A percentile compares a stretch with the other conserved stretches of the same genome.
Evolutionary conservation across 2,888 invertebrate species (phyloP).

Genomic region (Torymus tubicola): DNA sequence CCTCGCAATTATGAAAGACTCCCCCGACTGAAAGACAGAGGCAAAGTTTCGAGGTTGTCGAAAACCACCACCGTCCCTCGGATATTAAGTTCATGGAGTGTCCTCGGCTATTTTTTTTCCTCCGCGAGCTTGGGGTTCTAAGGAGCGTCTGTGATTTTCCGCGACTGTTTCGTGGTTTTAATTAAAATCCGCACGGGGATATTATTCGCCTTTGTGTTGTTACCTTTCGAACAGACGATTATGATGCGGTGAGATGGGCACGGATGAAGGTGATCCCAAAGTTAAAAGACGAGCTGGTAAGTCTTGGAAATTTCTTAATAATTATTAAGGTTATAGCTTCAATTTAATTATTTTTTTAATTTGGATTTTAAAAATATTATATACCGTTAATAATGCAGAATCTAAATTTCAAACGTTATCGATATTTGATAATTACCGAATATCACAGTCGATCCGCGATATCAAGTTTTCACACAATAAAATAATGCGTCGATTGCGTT

Average conservation of each 20-base stretch:
- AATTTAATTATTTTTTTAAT: too few species aligned
- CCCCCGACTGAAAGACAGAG: conserved; percentile 15
- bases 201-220: not conserved
- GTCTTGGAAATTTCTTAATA: too few species aligned
- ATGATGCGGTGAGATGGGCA: not conserved
- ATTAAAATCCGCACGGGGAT: conserved; percentile 4
- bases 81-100: conserved; percentile 49
- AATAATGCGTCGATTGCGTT: too few species aligned
- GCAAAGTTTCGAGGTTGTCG: conserved; percentile 29
- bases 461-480: too few species aligned
- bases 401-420: too few species aligned
- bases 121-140: not conserved
- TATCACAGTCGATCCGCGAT: too few species aligned
- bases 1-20: conserved; percentile 63
- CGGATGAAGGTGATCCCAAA: too few species aligned
- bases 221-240: not conserved
- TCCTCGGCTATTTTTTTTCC: conserved; percentile 33
- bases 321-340: too few species aligned
- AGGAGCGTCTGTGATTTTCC: conserved; percentile 1
- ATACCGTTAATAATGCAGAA: too few species aligned
- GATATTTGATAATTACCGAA: too few species aligned
- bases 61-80: conserved; percentile 21
- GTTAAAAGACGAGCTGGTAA: too few species aligned
- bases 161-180: conserved; percentile 22
- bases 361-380: too few species aligned